Evolutionary conservation across 2,113 vertebrate species (phyloP).

Genomic region (Daboia siamensis): DNA sequence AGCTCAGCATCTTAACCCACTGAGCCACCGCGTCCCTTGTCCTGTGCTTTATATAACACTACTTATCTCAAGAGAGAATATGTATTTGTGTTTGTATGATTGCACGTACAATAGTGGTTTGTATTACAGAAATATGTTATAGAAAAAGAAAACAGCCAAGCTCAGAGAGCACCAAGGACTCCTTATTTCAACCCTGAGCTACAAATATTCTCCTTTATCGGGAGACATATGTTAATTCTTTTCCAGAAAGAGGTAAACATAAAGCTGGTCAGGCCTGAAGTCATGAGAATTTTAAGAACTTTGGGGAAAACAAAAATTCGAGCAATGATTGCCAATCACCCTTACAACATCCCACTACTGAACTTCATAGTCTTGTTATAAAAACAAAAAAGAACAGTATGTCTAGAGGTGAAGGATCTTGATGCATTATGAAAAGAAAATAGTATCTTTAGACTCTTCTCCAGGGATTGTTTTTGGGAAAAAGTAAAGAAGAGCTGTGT

Average conservation of each 20-base stretch:
- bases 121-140: neutral
- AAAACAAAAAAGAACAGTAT: neutral
- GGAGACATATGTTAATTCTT: neutral
- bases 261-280: neutral
- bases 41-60: neutral
- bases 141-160: neutral
- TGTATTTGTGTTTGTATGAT: neutral
- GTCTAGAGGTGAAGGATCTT: neutral
- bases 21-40: too few species aligned
- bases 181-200: neutral
- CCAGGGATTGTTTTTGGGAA: neutral
- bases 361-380: neutral
- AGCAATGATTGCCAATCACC: neutral
- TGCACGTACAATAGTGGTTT: neutral
- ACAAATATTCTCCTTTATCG: neutral
- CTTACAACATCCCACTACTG: neutral
- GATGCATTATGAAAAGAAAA: neutral
- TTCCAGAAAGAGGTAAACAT: neutral
- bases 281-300: neutral
- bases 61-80: neutral
- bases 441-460: neutral
- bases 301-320: neutral
- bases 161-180: neutral
- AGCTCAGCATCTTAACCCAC: too few species aligned
- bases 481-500: neutral